A percentile compares a stretch with the other conserved stretches of the same genome.
These are phyloP conservation scores for Echinometra lucunter DNA, from an alignment of 53 echinoderm and acorn worm species.

Conservation along the genomic window DNA sequence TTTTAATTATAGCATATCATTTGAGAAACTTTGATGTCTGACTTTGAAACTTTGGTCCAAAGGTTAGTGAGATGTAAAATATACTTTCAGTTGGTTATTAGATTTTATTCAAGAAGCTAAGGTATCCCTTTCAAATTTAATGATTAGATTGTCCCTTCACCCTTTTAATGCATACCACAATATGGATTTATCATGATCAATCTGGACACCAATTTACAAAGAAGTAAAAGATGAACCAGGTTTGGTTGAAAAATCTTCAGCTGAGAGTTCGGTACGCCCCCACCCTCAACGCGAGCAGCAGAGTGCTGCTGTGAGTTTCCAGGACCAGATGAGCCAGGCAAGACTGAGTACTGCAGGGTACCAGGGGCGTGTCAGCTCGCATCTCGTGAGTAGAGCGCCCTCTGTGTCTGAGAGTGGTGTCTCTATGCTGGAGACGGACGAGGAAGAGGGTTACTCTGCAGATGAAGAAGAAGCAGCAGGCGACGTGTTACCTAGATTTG, in stretches of 20 bases:
- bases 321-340: constrained; percentile 58
- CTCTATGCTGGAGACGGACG: constrained; percentile 80
- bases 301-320: constrained; percentile 59
- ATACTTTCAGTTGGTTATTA: neutral
- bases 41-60: neutral
- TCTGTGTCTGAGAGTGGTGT: constrained; percentile 87
- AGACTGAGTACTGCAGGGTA: constrained; percentile 64
- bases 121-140: neutral
- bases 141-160: neutral
- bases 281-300: constrained; percentile 49
- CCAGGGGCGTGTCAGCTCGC: constrained; percentile 69
- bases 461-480: constrained; percentile 48
- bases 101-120: neutral
- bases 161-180: constrained; percentile 38
- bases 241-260: constrained; percentile 18
- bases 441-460: constrained; percentile 68
- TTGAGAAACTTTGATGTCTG: neutral
- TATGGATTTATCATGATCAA: neutral
- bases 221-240: neutral
- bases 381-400: constrained; percentile 81
- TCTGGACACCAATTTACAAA: neutral
- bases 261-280: constrained; percentile 4
- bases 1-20: neutral
- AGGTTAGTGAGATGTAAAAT: neutral
- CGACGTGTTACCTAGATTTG: neutral